Conservation (phyloP, 1,140 invertebrate genomes). For the Cyrtorhinus lividipennis region DNA sequence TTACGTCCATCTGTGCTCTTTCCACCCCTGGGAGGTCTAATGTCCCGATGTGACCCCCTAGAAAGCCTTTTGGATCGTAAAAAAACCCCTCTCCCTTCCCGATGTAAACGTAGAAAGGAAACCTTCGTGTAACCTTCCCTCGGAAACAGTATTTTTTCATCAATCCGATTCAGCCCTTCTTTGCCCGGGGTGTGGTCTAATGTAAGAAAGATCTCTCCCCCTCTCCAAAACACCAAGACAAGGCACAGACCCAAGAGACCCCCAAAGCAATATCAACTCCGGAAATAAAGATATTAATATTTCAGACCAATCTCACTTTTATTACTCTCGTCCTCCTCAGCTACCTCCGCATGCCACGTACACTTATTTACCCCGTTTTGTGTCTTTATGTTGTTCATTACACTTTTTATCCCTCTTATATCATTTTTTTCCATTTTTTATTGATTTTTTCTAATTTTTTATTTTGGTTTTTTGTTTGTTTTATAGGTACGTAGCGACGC, state of each 20-base stretch:
- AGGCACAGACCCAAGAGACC: neutral
- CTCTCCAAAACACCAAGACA: neutral
- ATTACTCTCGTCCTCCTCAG: neutral
- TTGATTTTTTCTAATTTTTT: constrained; percentile 9
- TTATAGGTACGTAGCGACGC: constrained; percentile 14
- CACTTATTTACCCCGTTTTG: constrained; percentile 6
- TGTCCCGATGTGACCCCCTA: neutral
- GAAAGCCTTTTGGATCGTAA: neutral
- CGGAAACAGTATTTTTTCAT: constrained; percentile 15
- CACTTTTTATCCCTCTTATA: neutral
- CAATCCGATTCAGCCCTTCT: no score
- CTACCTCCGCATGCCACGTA: constrained; percentile 12
- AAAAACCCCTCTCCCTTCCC: neutral
- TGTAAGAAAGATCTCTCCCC: neutral
- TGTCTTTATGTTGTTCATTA: constrained; percentile 1
- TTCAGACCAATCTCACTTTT: constrained; percentile 12
- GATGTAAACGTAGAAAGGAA: no score
- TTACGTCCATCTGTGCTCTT: constrained; percentile 2
- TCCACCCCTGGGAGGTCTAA: neutral
- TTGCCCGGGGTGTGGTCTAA: neutral
- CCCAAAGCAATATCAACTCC: constrained; percentile 13
- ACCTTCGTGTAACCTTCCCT: no score
- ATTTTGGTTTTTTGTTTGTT: constrained; percentile 11
- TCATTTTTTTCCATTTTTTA: neutral
- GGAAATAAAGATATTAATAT: constrained; percentile 22